Conservation (phyloP, 2,113 vertebrate genomes). For the Rhodinocichla rosea region DNA sequence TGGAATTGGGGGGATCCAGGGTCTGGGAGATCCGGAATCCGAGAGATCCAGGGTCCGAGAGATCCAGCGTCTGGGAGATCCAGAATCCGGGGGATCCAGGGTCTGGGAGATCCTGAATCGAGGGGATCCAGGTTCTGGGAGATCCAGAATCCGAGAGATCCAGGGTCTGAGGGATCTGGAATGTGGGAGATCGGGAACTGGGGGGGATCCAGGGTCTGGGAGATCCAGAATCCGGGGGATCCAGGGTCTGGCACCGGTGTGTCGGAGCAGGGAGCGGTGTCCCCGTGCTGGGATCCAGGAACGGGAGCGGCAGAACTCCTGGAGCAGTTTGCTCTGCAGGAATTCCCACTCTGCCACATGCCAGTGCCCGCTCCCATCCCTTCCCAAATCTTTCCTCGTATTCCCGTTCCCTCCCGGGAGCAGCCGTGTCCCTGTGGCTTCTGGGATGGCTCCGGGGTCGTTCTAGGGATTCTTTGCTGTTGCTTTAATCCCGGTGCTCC, state of each 20-base stretch:
- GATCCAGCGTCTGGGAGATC: background rate
- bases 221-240: fast-evolving
- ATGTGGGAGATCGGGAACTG: fast-evolving
- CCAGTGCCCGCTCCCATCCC: fast-evolving
- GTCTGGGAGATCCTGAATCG: too few relatives aligned
- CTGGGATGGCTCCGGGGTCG: fast-evolving
- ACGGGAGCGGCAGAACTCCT: background rate
- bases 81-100: fast-evolving
- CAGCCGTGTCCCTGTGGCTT: background rate
- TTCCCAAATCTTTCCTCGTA: fast-evolving
- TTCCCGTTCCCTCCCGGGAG: background rate
- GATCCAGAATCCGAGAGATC: fast-evolving
- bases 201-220: fast-evolving
- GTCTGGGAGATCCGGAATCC: fast-evolving
- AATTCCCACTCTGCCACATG: background rate
- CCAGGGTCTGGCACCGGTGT: fast-evolving
- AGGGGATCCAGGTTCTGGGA: too few relatives aligned
- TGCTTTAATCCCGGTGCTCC: background rate
- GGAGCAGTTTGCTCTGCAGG: fast-evolving
- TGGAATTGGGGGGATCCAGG: fast-evolving
- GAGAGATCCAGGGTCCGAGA: too few relatives aligned
- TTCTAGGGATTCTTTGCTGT: background rate
- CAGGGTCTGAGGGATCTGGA: background rate
- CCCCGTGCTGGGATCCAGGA: fast-evolving
- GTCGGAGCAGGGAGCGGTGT: background rate